phyloP scores from a whole-genome alignment of 2,797 vertebrate genomes.

The Molossus alvarezi region DNA sequence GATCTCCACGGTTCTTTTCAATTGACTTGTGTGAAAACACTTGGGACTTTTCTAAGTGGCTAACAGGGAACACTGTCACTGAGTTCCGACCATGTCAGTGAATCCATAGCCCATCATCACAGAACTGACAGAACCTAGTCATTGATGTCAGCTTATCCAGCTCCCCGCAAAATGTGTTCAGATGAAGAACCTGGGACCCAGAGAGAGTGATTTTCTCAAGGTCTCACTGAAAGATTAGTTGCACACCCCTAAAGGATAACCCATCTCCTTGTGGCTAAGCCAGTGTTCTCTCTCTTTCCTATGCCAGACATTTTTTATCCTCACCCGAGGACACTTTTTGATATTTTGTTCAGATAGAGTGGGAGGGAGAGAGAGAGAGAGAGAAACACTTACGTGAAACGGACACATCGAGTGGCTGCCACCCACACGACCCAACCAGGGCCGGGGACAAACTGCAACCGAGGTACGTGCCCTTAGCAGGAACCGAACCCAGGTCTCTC shows the following conservation, averaged over 20 bases:
- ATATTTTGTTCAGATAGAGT: too few relatives aligned
- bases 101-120: not conserved
- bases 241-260: not conserved
- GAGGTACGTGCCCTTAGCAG: too few relatives aligned
- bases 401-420: too few relatives aligned
- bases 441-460: too few relatives aligned
- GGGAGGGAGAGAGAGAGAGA: too few relatives aligned
- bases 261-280: not conserved
- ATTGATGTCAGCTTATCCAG: not conserved
- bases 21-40: not conserved
- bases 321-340: too few relatives aligned
- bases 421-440: too few relatives aligned
- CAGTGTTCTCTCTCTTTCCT: constrained; percentile 10
- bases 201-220: not conserved
- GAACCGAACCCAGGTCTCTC: too few relatives aligned
- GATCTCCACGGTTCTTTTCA: not conserved
- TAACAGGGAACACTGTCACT: not conserved
- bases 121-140: not conserved
- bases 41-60: not conserved
- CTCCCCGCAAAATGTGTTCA: not conserved
- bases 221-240: not conserved
- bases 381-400: too few relatives aligned
- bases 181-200: not conserved
- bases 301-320: too few relatives aligned
- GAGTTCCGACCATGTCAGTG: not conserved